Evolutionary conservation across 2,797 vertebrate genomes (phyloP), one percentile per base, ranked within the genome.

Genomic region (Ctenochaetus hawaiiensis): DNA sequence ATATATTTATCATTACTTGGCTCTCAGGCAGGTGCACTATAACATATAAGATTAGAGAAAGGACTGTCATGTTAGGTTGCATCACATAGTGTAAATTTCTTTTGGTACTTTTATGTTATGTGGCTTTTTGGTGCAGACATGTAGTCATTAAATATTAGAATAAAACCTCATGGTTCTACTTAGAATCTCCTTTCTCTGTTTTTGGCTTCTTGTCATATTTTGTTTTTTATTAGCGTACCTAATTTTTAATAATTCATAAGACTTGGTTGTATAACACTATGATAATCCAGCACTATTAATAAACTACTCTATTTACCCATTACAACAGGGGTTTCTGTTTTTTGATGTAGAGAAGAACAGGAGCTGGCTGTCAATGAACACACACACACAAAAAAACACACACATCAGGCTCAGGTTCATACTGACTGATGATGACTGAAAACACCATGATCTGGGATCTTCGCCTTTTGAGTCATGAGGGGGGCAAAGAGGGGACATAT

Each of bases 401-500:
- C 39, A 41, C 39, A 41, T 41, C 39, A 11, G 54, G 14, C 10
- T 61, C 69, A 75, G 54, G 49, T n/a, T 67, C 41, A 9, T 0
- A 3, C 20, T 56, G 34, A 62, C 43, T 59, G 53, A 68, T 57
- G 45, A 8, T 34, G 30, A 45, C 26, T 10, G n/a, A 67, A 22
- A 14, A n/a, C 5, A 47, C 18, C 53, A 39, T 57, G 47, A 75
- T 58, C 49, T 63, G 34, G 54, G 9, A 30, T 64, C 56, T 48
- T 20, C 8, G 34, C 41, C 49, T 37, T 48, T 8, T 49, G 49
- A 78, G 62, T 41, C 45, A 18, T 64, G 11, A 43, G 51, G 26
- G 51, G 53, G 45, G 16, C 1, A 53, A 7, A 41, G 56, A 49
- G 58, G 65, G 59, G 67, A 14, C 66, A 66, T 67, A 57, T 77